A percentile compares a stretch with the other conserved stretches of the same genome.
phyloP scores from a whole-genome alignment of 2,113 vertebrate species.

The Hippolais icterina region DNA sequence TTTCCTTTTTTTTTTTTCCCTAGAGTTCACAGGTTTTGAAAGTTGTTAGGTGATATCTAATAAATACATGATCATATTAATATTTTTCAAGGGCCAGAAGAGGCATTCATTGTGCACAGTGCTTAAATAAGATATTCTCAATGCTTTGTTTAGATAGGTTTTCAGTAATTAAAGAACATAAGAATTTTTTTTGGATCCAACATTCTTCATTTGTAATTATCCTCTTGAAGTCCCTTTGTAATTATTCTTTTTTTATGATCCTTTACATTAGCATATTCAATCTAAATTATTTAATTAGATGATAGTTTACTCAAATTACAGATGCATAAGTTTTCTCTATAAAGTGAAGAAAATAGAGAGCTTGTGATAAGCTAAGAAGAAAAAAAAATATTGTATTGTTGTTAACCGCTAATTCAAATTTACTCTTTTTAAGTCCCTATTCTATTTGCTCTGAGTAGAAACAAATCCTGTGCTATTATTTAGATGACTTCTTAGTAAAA shows the following conservation, averaged over 20 bases:
- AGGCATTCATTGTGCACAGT: background rate
- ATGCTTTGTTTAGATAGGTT: slow-evolving; percentile 44
- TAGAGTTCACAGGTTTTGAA: background rate
- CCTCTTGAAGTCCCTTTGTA: slow-evolving; percentile 67
- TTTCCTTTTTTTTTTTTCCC: background rate
- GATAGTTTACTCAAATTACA: slow-evolving; percentile 69
- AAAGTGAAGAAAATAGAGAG: slow-evolving; percentile 38
- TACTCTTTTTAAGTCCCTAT: background rate
- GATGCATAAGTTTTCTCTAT: slow-evolving; percentile 59
- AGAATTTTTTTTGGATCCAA: slow-evolving; percentile 58
- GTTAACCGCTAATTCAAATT: slow-evolving; percentile 15
- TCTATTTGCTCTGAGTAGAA: slow-evolving; percentile 8
- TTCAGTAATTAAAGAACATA: slow-evolving; percentile 71
- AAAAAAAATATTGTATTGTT: background rate
- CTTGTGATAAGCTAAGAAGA: slow-evolving; percentile 9
- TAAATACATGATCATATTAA: background rate
- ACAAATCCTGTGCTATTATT: background rate
- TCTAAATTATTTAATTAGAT: slow-evolving; percentile 73
- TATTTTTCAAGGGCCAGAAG: slow-evolving; percentile 38
- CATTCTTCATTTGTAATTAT: slow-evolving; percentile 70
- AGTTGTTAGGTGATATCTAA: background rate
- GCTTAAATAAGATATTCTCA: slow-evolving; percentile 62
- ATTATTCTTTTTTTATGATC: slow-evolving; percentile 62
- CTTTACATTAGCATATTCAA: slow-evolving; percentile 71
- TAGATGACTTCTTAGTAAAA: background rate